These are phyloP conservation scores for Mactromeris polynyma DNA, from an alignment of 2,888 invertebrate genomes.

Conservation along the genomic window DNA sequence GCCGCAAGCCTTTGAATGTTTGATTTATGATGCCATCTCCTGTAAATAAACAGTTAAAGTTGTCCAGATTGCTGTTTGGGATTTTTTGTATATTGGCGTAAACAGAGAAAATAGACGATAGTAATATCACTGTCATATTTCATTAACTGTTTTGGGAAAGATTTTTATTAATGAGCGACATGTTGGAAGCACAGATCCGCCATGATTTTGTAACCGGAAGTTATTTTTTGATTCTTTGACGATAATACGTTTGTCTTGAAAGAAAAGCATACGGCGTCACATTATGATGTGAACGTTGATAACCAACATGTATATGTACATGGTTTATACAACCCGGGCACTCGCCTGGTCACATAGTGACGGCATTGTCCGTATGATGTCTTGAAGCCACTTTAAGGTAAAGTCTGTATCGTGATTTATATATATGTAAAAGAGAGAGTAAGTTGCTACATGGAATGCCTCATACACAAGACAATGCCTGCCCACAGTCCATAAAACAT, in stretches of 20 bases:
- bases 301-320: too few species aligned
- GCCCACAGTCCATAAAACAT: too few species aligned
- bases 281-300: too few species aligned
- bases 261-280: neutral
- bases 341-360: too few species aligned
- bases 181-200: conserved; percentile 19
- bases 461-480: too few species aligned
- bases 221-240: neutral
- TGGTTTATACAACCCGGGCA: too few species aligned
- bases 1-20: conserved; percentile 30
- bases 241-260: neutral
- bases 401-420: too few species aligned
- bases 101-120: conserved; percentile 27
- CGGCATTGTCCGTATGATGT: too few species aligned
- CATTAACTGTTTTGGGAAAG: conserved; percentile 30
- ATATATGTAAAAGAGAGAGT: too few species aligned
- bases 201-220: conserved; percentile 6
- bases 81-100: conserved; percentile 21
- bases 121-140: conserved; percentile 43
- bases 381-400: too few species aligned
- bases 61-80: neutral
- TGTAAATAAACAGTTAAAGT: conserved; percentile 62
- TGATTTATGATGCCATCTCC: conserved; percentile 57
- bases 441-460: too few species aligned
- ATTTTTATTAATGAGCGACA: conserved; percentile 40